A percentile compares a stretch with the other conserved stretches of the same genome.
Conservation (phyloP, 2,888 invertebrate species). For the Mesoligia furuncula region DNA sequence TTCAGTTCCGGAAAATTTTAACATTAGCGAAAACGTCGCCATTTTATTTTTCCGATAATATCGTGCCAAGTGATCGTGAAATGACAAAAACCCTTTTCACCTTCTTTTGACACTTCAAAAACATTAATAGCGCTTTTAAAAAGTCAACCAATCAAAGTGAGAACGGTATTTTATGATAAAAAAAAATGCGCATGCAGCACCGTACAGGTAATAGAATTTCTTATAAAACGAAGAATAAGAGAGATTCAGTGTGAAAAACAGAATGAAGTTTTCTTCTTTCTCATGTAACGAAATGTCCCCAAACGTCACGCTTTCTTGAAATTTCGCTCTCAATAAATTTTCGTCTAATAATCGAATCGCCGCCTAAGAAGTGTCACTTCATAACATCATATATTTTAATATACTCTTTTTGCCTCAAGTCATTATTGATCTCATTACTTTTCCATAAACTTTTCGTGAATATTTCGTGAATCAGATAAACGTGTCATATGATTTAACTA, state of each 20-base stretch:
- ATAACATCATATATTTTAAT: no score
- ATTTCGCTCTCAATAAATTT: no score
- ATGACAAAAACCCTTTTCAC: neutral
- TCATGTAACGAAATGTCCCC: no score
- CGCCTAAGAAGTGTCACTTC: no score
- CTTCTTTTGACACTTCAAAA: neutral
- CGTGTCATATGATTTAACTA: neutral
- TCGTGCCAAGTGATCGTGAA: neutral
- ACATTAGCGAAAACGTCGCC: neutral
- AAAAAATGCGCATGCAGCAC: no score
- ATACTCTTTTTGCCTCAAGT: neutral
- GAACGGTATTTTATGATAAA: neutral
- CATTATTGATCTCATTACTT: neutral
- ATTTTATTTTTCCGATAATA: neutral
- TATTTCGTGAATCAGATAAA: neutral
- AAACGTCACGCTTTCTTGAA: no score
- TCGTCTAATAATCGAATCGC: no score
- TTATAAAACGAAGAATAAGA: no score
- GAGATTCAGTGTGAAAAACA: no score
- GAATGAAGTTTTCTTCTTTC: no score
- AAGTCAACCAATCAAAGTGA: neutral
- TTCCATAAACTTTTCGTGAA: no score
- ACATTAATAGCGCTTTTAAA: neutral
- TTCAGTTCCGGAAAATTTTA: neutral
- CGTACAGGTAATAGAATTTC: no score